Evolutionary conservation across 1,140 invertebrate species (phyloP), one percentile per base, ranked within the genome.

Genomic region (Eciton burchellii): DNA sequence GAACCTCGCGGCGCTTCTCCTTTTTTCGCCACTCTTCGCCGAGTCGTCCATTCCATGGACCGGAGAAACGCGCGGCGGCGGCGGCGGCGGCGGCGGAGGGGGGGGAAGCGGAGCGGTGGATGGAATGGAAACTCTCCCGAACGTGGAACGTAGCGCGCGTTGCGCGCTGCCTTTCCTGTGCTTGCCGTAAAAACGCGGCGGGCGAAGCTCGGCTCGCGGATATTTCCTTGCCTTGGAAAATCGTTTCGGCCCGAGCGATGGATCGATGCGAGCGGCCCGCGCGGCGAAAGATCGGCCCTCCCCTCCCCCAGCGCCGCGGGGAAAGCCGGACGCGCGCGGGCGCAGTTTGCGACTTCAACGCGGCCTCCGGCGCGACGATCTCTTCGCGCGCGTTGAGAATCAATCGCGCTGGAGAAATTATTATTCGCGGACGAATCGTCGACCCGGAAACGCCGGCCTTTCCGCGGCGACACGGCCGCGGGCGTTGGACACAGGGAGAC

Each of bases 11-110:
- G 68, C 54, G 35, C 21, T 81, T 68, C 62, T 83, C 74, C 60
- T 79, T 83, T 79, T 83, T 83, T 81, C 74, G 52, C 21, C 29
- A 35, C 62, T 79, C 79, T 70, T 74, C 82, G 26, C 26, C 59
- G 35, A 66, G 49, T 41, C 62, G 79, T 52, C n/a, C n/a, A 66
- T 47, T 82, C 57, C 49, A 21, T 24, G 45, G 43, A 45, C 35
- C 56, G 70, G 47, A 35, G n/a, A n/a, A n/a, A n/a, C n/a, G n/a
- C n/a, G n/a, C n/a, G n/a, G n/a, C n/a, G n/a, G n/a, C n/a, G n/a
- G n/a, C n/a, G n/a, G n/a, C n/a, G n/a, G n/a, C n/a, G n/a, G n/a
- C n/a, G n/a, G n/a, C n/a, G n/a, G n/a, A n/a, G n/a, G n/a, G n/a
- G 6, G 35, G 35, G 35, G 6, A 6, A 35, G 35, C 35, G 24